These are phyloP conservation scores for Nerophis ophidion DNA, from an alignment of 2,113 vertebrate species.

Conservation along the genomic window DNA sequence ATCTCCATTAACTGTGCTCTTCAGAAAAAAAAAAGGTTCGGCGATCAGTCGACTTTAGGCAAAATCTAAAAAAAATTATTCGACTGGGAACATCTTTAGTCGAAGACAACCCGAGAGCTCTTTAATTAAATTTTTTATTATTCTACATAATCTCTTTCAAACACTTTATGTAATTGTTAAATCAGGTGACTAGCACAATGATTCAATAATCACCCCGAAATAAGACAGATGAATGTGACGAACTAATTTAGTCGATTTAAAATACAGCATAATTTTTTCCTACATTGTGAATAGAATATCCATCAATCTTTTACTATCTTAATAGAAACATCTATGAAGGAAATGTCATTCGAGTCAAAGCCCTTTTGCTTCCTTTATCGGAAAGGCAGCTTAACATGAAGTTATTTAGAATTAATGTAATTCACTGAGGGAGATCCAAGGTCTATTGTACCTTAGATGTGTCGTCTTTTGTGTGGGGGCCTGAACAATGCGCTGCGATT, in stretches of 20 bases:
- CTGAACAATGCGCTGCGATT: constrained; percentile 71
- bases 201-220: constrained; percentile 26
- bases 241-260: constrained; percentile 21
- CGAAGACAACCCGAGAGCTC: neutral
- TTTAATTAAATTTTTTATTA: constrained; percentile 15
- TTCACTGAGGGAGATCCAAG: constrained; percentile 64
- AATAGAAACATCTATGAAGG: constrained; percentile 62
- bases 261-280: neutral
- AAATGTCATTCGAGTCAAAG: constrained; percentile 66
- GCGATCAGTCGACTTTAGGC: too few relatives aligned
- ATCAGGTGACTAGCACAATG: constrained; percentile 9
- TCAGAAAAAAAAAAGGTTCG: too few relatives aligned
- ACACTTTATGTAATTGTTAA: constrained; percentile 1
- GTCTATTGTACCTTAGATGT: constrained; percentile 74
- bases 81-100: too few relatives aligned
- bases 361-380: constrained; percentile 51
- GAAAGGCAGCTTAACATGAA: constrained; percentile 56
- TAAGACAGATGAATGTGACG: constrained; percentile 25
- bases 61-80: too few relatives aligned
- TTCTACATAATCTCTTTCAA: neutral
- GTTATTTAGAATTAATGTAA: constrained; percentile 73
- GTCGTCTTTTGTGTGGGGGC: constrained; percentile 69
- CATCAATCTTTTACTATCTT: constrained; percentile 38
- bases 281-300: constrained; percentile 33
- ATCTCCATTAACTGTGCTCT: too few relatives aligned